Conservation (phyloP, 2,888 invertebrate genomes). For the Pachydiplax longipennis region DNA sequence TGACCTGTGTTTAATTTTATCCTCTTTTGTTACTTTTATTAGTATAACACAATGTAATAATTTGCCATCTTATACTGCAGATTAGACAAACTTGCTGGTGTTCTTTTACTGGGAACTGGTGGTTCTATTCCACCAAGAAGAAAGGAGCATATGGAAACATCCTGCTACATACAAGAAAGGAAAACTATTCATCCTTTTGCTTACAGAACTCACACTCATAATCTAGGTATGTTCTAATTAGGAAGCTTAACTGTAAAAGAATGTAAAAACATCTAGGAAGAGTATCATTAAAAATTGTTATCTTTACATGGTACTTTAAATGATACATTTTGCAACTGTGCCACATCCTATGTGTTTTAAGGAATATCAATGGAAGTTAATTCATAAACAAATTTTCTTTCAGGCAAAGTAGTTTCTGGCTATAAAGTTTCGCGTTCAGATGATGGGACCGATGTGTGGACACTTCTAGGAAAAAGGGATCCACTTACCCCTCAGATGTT, state of each 20-base stretch:
- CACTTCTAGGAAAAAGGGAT: slow-evolving; percentile 82
- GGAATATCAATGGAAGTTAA: background rate
- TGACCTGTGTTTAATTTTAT: too few species aligned
- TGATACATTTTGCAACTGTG: background rate
- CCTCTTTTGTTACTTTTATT: background rate
- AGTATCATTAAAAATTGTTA: background rate
- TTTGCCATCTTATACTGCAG: slow-evolving; percentile 61
- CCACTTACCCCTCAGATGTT: slow-evolving; percentile 95
- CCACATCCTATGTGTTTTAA: too few species aligned
- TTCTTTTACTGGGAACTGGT: slow-evolving; percentile 86
- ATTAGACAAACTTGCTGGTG: slow-evolving; percentile 87
- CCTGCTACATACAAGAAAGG: slow-evolving; percentile 80
- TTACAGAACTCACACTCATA: slow-evolving; percentile 93
- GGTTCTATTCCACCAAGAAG: slow-evolving; percentile 77
- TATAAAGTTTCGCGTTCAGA: slow-evolving; percentile 72
- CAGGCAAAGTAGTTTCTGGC: slow-evolving; percentile 83
- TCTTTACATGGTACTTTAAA: background rate
- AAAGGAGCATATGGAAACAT: slow-evolving; percentile 88
- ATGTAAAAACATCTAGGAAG: background rate
- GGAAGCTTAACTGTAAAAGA: background rate
- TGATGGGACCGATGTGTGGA: slow-evolving; percentile 74
- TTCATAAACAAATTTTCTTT: slow-evolving; percentile 49
- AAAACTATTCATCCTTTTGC: slow-evolving; percentile 93
- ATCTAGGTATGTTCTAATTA: slow-evolving; percentile 68
- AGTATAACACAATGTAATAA: background rate